Evolutionary conservation across 1,140 invertebrate genomes (phyloP), one percentile per base, ranked within the genome.

Genomic region (Brachionus rubens): DNA sequence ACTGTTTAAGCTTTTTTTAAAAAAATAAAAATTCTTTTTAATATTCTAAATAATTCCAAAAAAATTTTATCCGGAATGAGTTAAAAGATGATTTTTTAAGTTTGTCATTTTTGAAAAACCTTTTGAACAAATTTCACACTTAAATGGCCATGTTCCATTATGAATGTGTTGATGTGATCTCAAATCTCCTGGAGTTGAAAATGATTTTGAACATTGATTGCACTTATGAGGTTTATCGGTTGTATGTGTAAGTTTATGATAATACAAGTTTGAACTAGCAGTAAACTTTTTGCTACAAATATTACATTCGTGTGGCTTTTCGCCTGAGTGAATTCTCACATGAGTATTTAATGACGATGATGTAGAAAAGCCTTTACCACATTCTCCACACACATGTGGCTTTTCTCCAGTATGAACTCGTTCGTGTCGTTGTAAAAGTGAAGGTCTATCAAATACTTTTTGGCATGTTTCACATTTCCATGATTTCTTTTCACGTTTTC

Each of bases 221-320:
- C 76, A 77, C 52, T 67, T 67, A 30, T 76, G 54, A 10, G 52
- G 75, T 21, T 76, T 62, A 12, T 54, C 75, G 16, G 21, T 76
- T 7, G 59, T 77, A 84, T 97, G 94, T 77, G 94, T 97, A 93
- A 97, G 96, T 80, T 93, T 89, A 87, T 98, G 95, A 83, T 97
- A 97, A 85, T 97, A 97, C 6, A 98, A 88, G 85, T 97, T 97
- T 21, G 92, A 95, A 72, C 91, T 93, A 40, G 94, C 94, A 0
- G 94, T 97, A 84, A 98, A 98, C 78, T 93, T 86, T 86, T 97
- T 97, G 52, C 93, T 91, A 83, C 95, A 98, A 41, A 95, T 90
- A 78, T 92, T 91, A 85, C 94, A 98, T 81, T 93, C 90, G 77
- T 96, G 92, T 24, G 94, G 92, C 91, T 88, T 97, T 78, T 87